Evolutionary conservation across 1,140 invertebrate genomes (phyloP), one percentile per base, ranked within the genome.

Genomic region (Drosophila simulans): DNA sequence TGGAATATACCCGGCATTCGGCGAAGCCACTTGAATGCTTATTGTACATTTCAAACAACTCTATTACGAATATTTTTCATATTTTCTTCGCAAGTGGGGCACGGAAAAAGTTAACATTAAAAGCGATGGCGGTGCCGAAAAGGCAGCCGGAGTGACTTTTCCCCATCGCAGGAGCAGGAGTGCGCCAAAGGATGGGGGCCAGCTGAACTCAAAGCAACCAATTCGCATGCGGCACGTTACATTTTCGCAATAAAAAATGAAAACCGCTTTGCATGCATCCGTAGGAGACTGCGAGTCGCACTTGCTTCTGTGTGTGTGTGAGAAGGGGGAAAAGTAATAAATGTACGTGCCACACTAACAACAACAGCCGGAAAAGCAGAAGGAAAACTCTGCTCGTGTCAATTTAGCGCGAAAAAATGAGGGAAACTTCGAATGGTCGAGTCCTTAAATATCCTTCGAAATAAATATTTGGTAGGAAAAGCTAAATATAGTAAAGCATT

Each of bases 21-120:
- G 68, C 62, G 82, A 80, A 88, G 83, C 83, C 79, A 86, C 83
- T 86, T 86, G 83, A 88, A 83, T 77, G 80, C 84, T 88, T 88
- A 89, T 89, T 90, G 80, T 89, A 89, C 84, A 89, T 89, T 89
- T 89, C 84, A 89, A 89, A 89, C 84, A 89, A 89, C 84, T 89
- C 84, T 89, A 89, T 89, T 89, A 89, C 84, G 84, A 89, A 89
- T 89, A 89, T 90, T 85, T 90, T 86, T 86, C 86, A 88, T 85
- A 83, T 86, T 90, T 79, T 64, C 62, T 62, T 78, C 59, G 74
- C 81, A 73, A 76, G 73, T 75, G 63, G 72, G 65, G 79, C 71
- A 60, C 73, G 51, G 73, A 82, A 86, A 90, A 81, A 86, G 76
- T 86, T 78, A 78, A 83, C 86, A 82, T 86, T 82, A 86, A 86